A percentile compares a stretch with the other conserved stretches of the same genome.
These are phyloP conservation scores for Cryptocheilus praepositus DNA, from an alignment of 2,888 invertebrate species.

Conservation along the genomic window DNA sequence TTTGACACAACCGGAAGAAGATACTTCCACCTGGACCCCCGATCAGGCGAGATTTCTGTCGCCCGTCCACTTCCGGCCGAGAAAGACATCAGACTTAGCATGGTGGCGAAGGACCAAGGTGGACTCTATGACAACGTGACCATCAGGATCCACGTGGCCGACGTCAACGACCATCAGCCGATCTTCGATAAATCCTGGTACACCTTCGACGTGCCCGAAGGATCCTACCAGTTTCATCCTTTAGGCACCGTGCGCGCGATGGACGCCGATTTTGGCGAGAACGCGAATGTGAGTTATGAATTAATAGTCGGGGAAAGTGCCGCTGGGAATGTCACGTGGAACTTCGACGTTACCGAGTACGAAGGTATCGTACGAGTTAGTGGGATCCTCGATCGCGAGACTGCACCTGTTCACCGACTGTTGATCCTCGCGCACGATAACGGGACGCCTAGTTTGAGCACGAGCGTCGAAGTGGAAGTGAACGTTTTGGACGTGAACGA, in stretches of 20 bases:
- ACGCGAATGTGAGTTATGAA: constrained; percentile 86
- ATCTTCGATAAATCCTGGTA: constrained; percentile 90
- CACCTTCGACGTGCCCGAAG: constrained; percentile 88
- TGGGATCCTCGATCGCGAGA: constrained; percentile 87
- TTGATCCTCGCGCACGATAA: constrained; percentile 86
- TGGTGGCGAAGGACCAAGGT: constrained; percentile 86
- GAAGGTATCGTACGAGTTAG: constrained; percentile 84
- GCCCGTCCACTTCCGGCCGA: constrained; percentile 85
- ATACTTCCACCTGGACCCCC: constrained; percentile 85
- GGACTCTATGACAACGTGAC: constrained; percentile 83
- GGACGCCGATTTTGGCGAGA: constrained; percentile 87
- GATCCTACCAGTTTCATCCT: constrained; percentile 82
- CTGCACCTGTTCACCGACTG: constrained; percentile 82
- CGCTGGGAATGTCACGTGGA: constrained; percentile 17
- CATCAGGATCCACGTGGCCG: constrained; percentile 84
- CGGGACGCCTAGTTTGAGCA: constrained; percentile 80
- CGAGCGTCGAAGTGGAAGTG: constrained; percentile 86
- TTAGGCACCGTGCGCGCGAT: constrained; percentile 86
- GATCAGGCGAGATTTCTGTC: constrained; percentile 85
- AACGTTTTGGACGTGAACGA: constrained; percentile 90
- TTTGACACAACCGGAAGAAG: constrained; percentile 68
- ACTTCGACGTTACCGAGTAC: constrained; percentile 81
- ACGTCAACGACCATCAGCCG: constrained; percentile 90
- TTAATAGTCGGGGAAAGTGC: constrained; percentile 76
- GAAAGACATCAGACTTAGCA: constrained; percentile 84